Evolutionary conservation across 30 jellyfish, hydroid and myxozoan genomes (phyloP).

Genomic region (Rhopilema esculentum): DNA sequence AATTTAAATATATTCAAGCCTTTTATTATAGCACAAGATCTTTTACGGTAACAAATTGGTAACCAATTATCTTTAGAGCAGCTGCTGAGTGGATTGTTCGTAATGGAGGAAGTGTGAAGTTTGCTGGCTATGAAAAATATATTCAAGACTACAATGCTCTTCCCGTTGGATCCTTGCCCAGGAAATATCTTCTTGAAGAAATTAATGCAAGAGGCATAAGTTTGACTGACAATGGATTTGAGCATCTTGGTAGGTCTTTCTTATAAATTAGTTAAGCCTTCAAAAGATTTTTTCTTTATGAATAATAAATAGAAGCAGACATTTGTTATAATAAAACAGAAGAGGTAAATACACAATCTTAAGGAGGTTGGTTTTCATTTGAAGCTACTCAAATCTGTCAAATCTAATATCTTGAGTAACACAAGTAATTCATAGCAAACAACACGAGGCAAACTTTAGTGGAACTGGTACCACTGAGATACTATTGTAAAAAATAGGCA

Average conservation of each 20-base stretch:
- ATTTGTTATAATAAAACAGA: no score
- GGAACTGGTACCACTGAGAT: no score
- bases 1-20: no score
- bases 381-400: no score
- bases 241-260: constrained; percentile 71
- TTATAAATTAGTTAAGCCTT: not conserved
- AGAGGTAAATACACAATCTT: no score
- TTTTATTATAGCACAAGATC: no score
- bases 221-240: constrained; percentile 82
- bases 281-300: not conserved
- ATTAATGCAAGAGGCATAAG: constrained; percentile 72
- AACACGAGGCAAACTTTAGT: no score
- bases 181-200: constrained; percentile 36
- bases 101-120: constrained; percentile 84
- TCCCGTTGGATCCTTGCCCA: constrained; percentile 57
- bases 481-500: no score
- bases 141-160: constrained; percentile 58
- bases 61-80: constrained; percentile 47
- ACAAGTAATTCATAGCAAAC: no score
- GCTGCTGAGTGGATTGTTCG: constrained; percentile 97
- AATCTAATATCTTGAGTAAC: no score
- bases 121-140: constrained; percentile 67
- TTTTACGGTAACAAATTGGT: not conserved
- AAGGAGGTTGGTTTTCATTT: no score
- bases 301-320: no score